Conservation (phyloP, 1,140 invertebrate species). For the Oncopodura yosiiana region DNA sequence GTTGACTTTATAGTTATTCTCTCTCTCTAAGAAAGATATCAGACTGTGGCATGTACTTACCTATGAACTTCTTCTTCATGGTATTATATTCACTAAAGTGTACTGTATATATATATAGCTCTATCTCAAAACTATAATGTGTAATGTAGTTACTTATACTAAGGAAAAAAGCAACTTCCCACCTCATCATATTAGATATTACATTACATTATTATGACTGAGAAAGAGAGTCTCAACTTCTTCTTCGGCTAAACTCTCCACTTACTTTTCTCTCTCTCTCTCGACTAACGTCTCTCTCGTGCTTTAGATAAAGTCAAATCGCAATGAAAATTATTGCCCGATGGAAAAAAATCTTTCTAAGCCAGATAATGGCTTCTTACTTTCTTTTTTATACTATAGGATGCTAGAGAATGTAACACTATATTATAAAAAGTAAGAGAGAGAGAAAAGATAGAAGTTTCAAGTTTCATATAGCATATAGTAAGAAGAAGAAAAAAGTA, state of each 20-base stretch:
- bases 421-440: neutral
- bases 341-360: slow-evolving; percentile 24
- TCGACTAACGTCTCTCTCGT: neutral
- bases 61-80: neutral
- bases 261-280: neutral
- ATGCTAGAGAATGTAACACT: neutral
- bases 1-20: too few species aligned
- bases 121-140: too few species aligned
- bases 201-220: slow-evolving; percentile 19
- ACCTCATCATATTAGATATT: slow-evolving; percentile 20
- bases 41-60: neutral
- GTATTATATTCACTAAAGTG: too few species aligned
- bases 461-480: neutral
- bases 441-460: too few species aligned
- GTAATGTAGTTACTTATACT: too few species aligned
- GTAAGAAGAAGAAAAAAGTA: neutral
- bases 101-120: too few species aligned
- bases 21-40: neutral
- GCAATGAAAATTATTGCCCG: slow-evolving; percentile 26
- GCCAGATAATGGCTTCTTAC: slow-evolving; percentile 20
- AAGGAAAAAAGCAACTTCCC: too few species aligned
- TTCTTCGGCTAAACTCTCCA: slow-evolving; percentile 23
- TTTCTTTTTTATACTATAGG: slow-evolving; percentile 2
- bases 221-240: too few species aligned
- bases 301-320: slow-evolving; percentile 31